A percentile compares a stretch with the other conserved stretches of the same genome.
These are phyloP conservation scores for Drosophila rellima DNA, from an alignment of 2,888 invertebrate species.

Conservation along the genomic window DNA sequence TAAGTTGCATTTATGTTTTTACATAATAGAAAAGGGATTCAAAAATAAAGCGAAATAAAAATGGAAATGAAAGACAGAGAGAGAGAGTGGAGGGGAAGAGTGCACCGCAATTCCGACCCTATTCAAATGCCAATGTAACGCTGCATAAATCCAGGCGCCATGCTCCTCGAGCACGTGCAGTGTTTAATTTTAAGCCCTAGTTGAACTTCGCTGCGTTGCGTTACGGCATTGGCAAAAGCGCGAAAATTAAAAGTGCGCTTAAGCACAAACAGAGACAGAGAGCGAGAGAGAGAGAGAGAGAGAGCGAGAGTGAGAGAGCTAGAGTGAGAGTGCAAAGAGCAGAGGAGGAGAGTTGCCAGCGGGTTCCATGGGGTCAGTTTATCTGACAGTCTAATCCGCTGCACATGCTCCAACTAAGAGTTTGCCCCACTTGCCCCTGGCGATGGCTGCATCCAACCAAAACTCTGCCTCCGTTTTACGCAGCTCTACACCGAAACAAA, in stretches of 20 bases:
- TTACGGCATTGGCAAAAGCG: slow-evolving; percentile 25
- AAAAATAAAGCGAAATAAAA: slow-evolving; percentile 24
- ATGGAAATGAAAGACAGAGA: slow-evolving; percentile 1
- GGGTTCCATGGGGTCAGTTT: slow-evolving; percentile 6
- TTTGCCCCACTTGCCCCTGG: neutral
- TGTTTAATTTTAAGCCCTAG: slow-evolving; percentile 63
- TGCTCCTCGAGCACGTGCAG: slow-evolving; percentile 68
- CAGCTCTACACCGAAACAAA: neutral
- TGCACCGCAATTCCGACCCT: slow-evolving; percentile 48
- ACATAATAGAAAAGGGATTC: slow-evolving; percentile 52
- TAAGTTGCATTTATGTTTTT: slow-evolving; percentile 74
- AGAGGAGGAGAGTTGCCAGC: slow-evolving; percentile 2
- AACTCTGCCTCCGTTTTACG: neutral
- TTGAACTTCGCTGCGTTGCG: slow-evolving; percentile 21
- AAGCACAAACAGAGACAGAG: neutral
- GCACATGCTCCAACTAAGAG: slow-evolving; percentile 20
- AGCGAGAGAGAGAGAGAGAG: neutral
- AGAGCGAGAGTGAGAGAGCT: too few species aligned
- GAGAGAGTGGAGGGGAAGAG: too few species aligned
- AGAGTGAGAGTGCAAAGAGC: neutral
- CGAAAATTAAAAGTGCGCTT: slow-evolving; percentile 46
- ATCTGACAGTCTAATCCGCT: slow-evolving; percentile 38
- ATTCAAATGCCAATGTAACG: slow-evolving; percentile 74
- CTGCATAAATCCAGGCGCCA: slow-evolving; percentile 69
- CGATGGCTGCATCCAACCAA: neutral